Percentiles rank a stretch among this genome's conserved stretches.
These are phyloP conservation scores for Trachelus stipa DNA, from an alignment of 2,888 invertebrate genomes.

Conservation along the genomic window DNA sequence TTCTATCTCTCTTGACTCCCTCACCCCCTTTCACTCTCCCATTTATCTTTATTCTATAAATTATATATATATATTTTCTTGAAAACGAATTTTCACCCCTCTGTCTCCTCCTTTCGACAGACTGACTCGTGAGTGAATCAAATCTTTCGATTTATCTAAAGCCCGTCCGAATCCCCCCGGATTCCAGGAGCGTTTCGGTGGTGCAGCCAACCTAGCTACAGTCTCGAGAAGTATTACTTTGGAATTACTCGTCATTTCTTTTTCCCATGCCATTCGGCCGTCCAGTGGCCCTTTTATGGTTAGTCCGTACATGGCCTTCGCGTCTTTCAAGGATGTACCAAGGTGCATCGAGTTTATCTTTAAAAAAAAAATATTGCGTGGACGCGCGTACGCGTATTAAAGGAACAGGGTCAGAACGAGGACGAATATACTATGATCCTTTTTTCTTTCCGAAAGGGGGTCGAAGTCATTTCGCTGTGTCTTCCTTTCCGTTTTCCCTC, in stretches of 20 bases:
- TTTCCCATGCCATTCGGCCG: background rate
- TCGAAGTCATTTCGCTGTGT: background rate
- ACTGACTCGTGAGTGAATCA: background rate
- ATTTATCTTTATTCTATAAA: background rate
- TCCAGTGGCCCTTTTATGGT: background rate
- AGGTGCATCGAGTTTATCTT: background rate
- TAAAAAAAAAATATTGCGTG: background rate
- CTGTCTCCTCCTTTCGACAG: background rate
- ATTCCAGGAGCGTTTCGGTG: constrained; percentile 13
- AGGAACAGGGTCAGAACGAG: background rate
- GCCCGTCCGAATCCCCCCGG: background rate
- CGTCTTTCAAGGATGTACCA: background rate
- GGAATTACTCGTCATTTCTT: background rate
- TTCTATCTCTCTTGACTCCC: background rate
- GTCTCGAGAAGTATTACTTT: background rate
- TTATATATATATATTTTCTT: background rate
- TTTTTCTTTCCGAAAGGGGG: background rate
- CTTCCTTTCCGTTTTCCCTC: constrained; percentile 9
- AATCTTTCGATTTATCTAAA: constrained; percentile 9
- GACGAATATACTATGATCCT: background rate
- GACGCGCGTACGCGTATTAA: background rate
- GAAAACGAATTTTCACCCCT: background rate
- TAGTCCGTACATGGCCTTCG: background rate
- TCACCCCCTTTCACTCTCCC: background rate
- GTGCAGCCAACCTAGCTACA: background rate